Evolutionary conservation across 2,797 vertebrate genomes (phyloP), one percentile per base, ranked within the genome.

Genomic region (Coccyzus lansbergi): DNA sequence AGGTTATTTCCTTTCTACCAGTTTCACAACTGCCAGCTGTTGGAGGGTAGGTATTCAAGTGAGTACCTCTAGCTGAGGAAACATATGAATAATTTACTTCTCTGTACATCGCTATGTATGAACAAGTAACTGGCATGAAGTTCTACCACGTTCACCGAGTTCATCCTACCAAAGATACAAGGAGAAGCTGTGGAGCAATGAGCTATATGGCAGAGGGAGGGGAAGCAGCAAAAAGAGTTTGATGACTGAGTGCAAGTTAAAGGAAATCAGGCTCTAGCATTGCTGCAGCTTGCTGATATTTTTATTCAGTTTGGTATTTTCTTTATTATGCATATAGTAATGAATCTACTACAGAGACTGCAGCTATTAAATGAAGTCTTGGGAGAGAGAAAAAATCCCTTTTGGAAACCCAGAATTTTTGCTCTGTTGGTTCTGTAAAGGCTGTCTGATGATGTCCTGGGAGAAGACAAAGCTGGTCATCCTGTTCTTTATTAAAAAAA

Each of bases 111-210:
- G 9, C 10, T 65, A 5, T 42, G 18, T 15, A 17, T 12, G 38
- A 55, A 16, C 12, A 34, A 70, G 5, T 26, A 26, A 34, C 36
- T 2, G 4, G 25, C 38, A 76, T 16, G 0, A 0, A 1, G 10
- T 26, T 60, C 7, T 8, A 64, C 22, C 42, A 9, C 13, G 6
- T 56, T 64, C 25, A 28, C 4, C 4, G 15, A 15, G 19, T 33
- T 19, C 28, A 34, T 8, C 21, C 34, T 65, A 29, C 34, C 22
- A 58, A 75, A 18, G 44, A 49, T 28, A 5, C 13, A 17, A 69
- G 13, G 11, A 63, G 36, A 70, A 77, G 17, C 16, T 72, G 7
- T 26, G 38, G 15, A 22, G 10, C 15, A 49, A 40, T 11, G 20
- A 42, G 51, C 13, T 75, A 25, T 1, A 1, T 20, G 58, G 16